Conservation (phyloP, 2,113 vertebrate genomes). For the Pomatorhinus ruficollis region DNA sequence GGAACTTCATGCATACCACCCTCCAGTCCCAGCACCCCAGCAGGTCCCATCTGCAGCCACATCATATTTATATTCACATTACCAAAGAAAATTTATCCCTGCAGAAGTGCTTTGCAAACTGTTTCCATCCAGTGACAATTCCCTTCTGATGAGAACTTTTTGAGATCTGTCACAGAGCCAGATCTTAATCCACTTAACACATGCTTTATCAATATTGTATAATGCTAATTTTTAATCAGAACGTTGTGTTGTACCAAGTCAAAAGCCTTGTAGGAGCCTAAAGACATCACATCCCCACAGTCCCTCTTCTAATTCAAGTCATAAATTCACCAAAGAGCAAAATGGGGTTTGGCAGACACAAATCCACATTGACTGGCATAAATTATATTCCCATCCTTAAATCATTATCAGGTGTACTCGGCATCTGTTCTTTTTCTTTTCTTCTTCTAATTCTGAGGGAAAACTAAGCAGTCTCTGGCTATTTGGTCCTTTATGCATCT, state of each 20-base stretch:
- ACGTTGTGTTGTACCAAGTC: neutral
- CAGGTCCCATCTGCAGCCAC: neutral
- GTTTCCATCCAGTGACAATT: neutral
- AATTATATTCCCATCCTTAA: neutral
- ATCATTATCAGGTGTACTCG: neutral
- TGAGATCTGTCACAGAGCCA: conserved; percentile 14
- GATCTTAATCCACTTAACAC: conserved; percentile 45
- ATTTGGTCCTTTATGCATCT: neutral
- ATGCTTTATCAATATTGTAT: conserved; percentile 43
- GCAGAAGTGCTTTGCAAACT: neutral
- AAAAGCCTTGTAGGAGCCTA: conserved; percentile 7
- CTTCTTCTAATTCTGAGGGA: neutral
- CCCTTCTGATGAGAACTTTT: neutral
- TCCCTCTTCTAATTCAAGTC: conserved; percentile 31
- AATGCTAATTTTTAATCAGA: conserved; percentile 55
- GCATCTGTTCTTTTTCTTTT: neutral
- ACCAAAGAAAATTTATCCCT: neutral
- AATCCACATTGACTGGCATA: neutral
- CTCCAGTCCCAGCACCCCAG: neutral
- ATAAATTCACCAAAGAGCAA: conserved; percentile 35
- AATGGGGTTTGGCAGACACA: conserved; percentile 19
- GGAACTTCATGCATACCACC: fast-evolving
- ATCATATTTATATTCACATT: neutral
- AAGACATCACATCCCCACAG: neutral
- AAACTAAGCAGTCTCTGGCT: neutral